Percentiles rank a stretch among this genome's conserved stretches.
phyloP scores from a whole-genome alignment of 2,888 invertebrate genomes.

The Cosmia pyralina region DNA sequence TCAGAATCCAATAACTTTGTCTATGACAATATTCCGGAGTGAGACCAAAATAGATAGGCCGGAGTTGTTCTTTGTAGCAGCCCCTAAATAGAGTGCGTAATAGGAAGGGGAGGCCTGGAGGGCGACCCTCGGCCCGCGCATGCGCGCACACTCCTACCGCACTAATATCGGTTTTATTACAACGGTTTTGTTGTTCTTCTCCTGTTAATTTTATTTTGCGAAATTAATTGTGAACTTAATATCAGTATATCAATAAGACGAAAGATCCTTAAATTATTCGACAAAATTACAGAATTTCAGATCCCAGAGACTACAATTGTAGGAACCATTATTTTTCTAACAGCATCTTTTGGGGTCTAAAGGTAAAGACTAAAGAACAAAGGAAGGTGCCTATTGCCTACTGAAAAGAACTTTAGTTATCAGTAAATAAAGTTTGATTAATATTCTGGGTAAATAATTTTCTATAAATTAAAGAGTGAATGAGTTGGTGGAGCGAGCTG shows the following conservation, averaged over 20 bases:
- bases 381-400: slow-evolving; percentile 8
- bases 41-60: slow-evolving; percentile 88
- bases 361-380: slow-evolving; percentile 32
- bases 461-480: slow-evolving; percentile 41
- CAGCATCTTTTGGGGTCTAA: slow-evolving; percentile 5
- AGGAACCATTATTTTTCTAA: slow-evolving; percentile 9
- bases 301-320: background rate
- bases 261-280: slow-evolving; percentile 19
- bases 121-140: slow-evolving; percentile 81
- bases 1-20: slow-evolving; percentile 84
- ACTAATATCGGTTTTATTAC: slow-evolving; percentile 88
- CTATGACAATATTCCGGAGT: slow-evolving; percentile 86
- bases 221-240: slow-evolving; percentile 59
- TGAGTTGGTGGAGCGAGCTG: slow-evolving; percentile 44
- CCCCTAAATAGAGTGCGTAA: slow-evolving; percentile 90
- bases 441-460: slow-evolving; percentile 19
- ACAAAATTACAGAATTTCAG: slow-evolving; percentile 5
- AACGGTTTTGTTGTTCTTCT: slow-evolving; percentile 84
- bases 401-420: slow-evolving; percentile 3
- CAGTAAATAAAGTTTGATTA: slow-evolving; percentile 19
- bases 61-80: slow-evolving; percentile 87
- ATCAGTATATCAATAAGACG: slow-evolving; percentile 35
- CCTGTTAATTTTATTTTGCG: slow-evolving; percentile 71
- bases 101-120: slow-evolving; percentile 85
- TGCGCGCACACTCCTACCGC: slow-evolving; percentile 75